Evolutionary conservation across 2,113 vertebrate species (phyloP), one percentile per base, ranked within the genome.

Genomic region (Lethenteron camtschaticum): DNA sequence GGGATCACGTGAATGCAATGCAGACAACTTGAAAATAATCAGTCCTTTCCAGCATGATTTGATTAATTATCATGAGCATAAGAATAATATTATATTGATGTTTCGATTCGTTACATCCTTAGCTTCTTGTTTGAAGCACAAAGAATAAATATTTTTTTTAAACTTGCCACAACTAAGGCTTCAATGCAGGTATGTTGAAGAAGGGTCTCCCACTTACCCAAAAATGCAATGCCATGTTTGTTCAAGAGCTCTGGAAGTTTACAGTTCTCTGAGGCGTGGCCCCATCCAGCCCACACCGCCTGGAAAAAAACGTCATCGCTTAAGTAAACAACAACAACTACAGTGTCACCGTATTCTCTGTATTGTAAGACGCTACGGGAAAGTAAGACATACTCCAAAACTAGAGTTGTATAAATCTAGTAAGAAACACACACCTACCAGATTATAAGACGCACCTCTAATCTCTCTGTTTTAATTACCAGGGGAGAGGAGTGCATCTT

Each of bases 271-370:
- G 94, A 95, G 58, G 94, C 89, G 1, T 99, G 94, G 69, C 94
- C 94, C 94, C 94, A 99, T 57, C 94, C 94, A 57, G 92, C 94
- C 94, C 94, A 97, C 56, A 99, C 94, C 0, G 87, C 94, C 94
- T 99, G 56, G 9, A 20, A 57, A 73, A 70, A 14, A 56, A 16
- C 20, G 68, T 56, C 60, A 13, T 10, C 18, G 56, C 14, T 57
- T 71, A 11, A 10, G 11, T 55, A 3, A 63, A 41, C 41, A 41
- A 41, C 41, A 63, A 41, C 41, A 41, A 41, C 41, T 41, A 41
- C 41, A 41, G 41, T 41, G 7, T 5, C 41, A 41, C 41, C 41
- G 5, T 41, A 6, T 41, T 41, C 41, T 12, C 4, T 69, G 18
- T 56, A 56, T 69, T 69, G 13, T 10, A 41, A 41, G 41, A 41